Conservation (phyloP, 2,797 vertebrate genomes). For the Microchirus variegatus region DNA sequence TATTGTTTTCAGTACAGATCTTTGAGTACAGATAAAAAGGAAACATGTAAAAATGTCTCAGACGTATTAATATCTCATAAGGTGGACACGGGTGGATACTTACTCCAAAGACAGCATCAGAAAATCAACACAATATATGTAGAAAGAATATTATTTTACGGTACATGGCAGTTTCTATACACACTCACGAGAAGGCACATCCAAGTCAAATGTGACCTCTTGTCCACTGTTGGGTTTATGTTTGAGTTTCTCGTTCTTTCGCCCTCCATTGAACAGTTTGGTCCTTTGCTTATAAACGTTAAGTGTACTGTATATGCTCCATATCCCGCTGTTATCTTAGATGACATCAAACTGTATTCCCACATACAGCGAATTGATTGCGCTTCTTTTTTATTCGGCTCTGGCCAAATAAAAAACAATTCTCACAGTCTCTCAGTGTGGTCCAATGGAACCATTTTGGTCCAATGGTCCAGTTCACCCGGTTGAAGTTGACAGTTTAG, state of each 20-base stretch:
- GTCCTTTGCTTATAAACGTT: slow-evolving; percentile 39
- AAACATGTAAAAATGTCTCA: slow-evolving; percentile 52
- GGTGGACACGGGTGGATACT: slow-evolving; percentile 22
- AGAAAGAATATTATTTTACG: slow-evolving; percentile 46
- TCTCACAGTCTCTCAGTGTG: slow-evolving; percentile 7
- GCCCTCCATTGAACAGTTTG: slow-evolving; percentile 32
- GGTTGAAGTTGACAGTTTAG: slow-evolving; percentile 77
- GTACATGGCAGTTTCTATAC: slow-evolving; percentile 56
- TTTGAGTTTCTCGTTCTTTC: slow-evolving; percentile 24
- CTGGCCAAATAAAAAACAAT: not conserved
- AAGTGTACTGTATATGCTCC: slow-evolving; percentile 24
- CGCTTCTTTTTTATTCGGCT: slow-evolving; percentile 13
- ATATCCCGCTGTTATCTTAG: slow-evolving; percentile 33
- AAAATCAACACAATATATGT: slow-evolving; percentile 38
- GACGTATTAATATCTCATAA: slow-evolving; percentile 11
- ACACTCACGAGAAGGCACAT: slow-evolving; percentile 74
- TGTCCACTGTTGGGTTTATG: slow-evolving; percentile 17
- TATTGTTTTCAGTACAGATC: not conserved
- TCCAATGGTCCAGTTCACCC: slow-evolving; percentile 65
- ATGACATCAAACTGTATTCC: slow-evolving; percentile 35
- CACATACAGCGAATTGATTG: slow-evolving; percentile 26
- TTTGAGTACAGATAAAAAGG: slow-evolving; percentile 63
- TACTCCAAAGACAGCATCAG: slow-evolving; percentile 22
- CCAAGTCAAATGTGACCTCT: slow-evolving; percentile 65
- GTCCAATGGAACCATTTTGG: slow-evolving; percentile 5